phyloP scores from a whole-genome alignment of 2,888 invertebrate genomes.

The Glyphotaelius pellucidus region DNA sequence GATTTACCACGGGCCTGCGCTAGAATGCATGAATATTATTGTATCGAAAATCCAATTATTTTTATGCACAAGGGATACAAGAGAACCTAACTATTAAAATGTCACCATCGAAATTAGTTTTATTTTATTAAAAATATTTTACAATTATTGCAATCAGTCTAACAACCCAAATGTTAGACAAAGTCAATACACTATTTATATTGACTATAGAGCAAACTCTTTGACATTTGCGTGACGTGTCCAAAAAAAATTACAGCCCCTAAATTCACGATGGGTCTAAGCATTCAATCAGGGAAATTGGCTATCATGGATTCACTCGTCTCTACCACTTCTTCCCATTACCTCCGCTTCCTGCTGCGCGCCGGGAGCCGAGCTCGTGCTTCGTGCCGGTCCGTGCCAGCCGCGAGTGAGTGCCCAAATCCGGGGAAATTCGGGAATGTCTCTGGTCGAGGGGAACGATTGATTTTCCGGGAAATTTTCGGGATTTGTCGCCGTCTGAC shows the following conservation, averaged over 20 bases:
- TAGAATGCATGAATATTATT: too few species aligned
- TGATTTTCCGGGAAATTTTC: slow-evolving; percentile 17
- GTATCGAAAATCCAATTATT: too few species aligned
- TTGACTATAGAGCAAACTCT: too few species aligned
- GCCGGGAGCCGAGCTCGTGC: not conserved
- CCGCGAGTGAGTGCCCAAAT: not conserved
- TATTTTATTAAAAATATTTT: too few species aligned
- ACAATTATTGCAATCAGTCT: not conserved
- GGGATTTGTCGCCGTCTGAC: slow-evolving; percentile 34
- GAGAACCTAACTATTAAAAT: too few species aligned
- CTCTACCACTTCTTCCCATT: not conserved
- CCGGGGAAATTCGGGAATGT: slow-evolving; percentile 35
- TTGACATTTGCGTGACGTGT: not conserved
- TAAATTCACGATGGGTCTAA: not conserved
- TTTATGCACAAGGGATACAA: too few species aligned
- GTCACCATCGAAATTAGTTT: too few species aligned
- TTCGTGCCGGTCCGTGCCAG: slow-evolving; percentile 25
- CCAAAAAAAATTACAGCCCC: not conserved
- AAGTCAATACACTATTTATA: not conserved
- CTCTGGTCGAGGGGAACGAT: slow-evolving; percentile 13
- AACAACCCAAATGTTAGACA: not conserved
- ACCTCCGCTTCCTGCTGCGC: not conserved
- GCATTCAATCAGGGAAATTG: not conserved
- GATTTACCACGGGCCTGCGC: too few species aligned
- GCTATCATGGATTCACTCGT: not conserved